Evolutionary conservation across 2,113 vertebrate genomes (phyloP), one percentile per base, ranked within the genome.

Genomic region (Neotoma lepida): DNA sequence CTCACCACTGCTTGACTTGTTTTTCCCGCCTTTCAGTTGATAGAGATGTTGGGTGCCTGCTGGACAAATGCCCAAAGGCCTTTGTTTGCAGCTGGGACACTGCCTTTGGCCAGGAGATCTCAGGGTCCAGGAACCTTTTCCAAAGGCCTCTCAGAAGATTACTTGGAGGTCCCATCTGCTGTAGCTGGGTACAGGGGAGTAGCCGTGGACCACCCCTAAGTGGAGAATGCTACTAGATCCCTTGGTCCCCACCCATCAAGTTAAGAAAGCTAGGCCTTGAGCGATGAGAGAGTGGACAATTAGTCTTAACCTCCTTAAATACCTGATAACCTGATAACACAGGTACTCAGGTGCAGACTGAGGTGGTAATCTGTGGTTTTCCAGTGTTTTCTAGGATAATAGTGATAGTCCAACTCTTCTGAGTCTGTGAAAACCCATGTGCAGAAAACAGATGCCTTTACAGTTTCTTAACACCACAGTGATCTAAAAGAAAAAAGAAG

Each of bases 271-370:
- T 88, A 88, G 54, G 41, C 41, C 74, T 95, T 82, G 88, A 93
- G 89, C 78, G 33, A 92, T 76, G 58, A 90, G 61, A 96, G n/a
- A 58, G 39, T 85, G 87, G 86, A 63, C 84, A 96, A 91, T 96
- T 94, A 93, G 56, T 93, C 77, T 94, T 95, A 91, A 96, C 77
- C 88, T 95, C 95, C 86, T 86, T 58, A 89, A 94, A 97, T 94
- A 96, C 71, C 80, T 63, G 93, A 96, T 97, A 94, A 91, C 70
- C 86, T 64, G 94, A 96, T 94, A 96, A 94, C 80, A 91, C 51
- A 95, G 76, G 71, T 93, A 91, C 93, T 97, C 91, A 95, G 84
- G 61, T 89, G 73, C 61, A 90, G 68, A 87, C 84, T 81, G 89
- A 95, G 81, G 88, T 94, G 90, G 89, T 88, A 92, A 90, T 90